Conservation (phyloP, 2,113 vertebrate genomes). For the Athene cunicularia region DNA sequence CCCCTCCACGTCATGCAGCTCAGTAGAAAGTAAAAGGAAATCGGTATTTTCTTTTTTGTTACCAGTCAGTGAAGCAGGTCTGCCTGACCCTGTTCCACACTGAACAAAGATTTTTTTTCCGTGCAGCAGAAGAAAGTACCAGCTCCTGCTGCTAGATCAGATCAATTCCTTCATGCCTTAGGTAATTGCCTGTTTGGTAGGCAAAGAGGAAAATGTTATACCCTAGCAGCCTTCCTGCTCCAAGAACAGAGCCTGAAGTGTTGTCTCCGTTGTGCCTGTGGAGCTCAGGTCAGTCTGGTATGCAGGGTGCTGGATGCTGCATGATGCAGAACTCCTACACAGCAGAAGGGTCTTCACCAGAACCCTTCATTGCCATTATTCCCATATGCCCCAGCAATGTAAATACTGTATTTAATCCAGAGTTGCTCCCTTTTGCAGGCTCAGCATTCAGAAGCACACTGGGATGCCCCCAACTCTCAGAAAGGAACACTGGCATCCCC, state of each 20-base stretch:
- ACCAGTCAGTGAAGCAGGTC: neutral
- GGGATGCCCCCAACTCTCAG: neutral
- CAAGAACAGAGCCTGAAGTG: neutral
- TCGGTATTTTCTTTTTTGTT: neutral
- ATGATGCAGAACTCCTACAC: neutral
- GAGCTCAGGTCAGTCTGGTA: neutral
- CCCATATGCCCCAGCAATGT: neutral
- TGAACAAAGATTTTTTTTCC: neutral
- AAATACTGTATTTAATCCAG: neutral
- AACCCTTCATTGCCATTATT: neutral
- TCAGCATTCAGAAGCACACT: neutral
- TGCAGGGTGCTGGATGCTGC: neutral
- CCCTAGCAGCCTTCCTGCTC: neutral
- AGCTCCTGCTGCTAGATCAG: neutral
- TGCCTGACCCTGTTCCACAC: neutral
- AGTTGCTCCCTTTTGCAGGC: neutral
- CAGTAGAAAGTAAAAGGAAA: neutral
- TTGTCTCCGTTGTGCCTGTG: neutral
- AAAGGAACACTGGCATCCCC: no score
- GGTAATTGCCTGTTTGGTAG: neutral
- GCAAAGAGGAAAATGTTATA: neutral
- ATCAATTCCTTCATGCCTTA: neutral
- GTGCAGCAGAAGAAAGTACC: neutral
- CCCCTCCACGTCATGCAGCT: fast-evolving
- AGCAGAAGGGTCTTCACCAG: neutral